Percentiles rank a stretch among this genome's conserved stretches.
These are phyloP conservation scores for Tipula vernalis DNA, from an alignment of 2,888 invertebrate genomes.

Conservation along the genomic window DNA sequence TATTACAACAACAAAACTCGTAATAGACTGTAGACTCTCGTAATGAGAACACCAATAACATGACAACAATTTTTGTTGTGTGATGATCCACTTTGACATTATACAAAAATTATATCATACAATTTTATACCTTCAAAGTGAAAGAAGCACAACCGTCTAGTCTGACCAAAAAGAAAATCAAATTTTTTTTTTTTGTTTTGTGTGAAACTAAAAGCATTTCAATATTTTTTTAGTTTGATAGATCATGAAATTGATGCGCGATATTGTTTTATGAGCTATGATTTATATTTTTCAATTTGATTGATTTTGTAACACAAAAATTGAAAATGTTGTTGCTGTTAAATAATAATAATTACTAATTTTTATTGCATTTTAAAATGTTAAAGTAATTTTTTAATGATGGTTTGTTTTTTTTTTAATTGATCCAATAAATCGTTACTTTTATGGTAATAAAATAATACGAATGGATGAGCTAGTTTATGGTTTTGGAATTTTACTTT, in stretches of 20 bases:
- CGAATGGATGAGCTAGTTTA: not conserved
- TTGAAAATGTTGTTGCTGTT: not conserved
- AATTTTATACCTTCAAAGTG: not conserved
- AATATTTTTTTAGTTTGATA: not conserved
- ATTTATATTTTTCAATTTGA: not conserved
- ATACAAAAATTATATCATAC: not conserved
- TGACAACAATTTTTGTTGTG: not conserved
- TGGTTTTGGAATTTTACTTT: not conserved
- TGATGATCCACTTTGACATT: not conserved
- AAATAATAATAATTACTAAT: not conserved
- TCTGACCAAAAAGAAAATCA: not conserved
- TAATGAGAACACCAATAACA: not conserved
- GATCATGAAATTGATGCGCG: not conserved
- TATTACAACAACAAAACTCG: no score
- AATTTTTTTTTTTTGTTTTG: not conserved
- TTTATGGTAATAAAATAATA: not conserved
- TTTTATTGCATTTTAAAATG: not conserved
- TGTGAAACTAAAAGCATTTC: not conserved
- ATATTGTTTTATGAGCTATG: not conserved
- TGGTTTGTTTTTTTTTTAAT: not conserved
- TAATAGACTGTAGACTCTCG: not conserved
- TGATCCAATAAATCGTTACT: not conserved
- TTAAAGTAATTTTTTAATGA: not conserved
- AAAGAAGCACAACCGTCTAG: not conserved
- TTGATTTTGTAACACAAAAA: not conserved